A percentile compares a stretch with the other conserved stretches of the same genome.
phyloP scores from a whole-genome alignment of 1,140 invertebrate species.

The Macrostomum lignano region DNA sequence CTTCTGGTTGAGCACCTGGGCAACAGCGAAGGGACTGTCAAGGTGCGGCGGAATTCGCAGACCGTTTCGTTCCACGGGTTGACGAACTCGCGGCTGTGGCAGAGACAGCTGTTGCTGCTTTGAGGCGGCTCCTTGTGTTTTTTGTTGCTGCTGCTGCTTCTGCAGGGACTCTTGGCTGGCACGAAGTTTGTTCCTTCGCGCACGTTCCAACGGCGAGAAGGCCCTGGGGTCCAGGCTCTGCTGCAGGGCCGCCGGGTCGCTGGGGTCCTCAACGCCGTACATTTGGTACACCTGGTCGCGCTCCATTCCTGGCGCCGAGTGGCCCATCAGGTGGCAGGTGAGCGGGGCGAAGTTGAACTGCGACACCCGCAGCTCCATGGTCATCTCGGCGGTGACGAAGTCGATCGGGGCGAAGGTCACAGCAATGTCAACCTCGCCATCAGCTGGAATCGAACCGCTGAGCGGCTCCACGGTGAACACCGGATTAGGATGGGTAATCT shows the following conservation, averaged over 20 bases:
- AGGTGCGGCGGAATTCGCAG: too few species aligned
- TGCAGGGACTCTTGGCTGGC: too few species aligned
- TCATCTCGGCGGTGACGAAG: conserved; percentile 20
- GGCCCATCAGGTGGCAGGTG: conserved; percentile 19
- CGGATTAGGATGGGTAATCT: conserved; percentile 16
- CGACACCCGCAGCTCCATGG: conserved; percentile 19
- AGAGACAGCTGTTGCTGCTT: too few species aligned
- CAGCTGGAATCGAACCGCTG: conserved; percentile 20
- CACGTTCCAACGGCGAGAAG: conserved; percentile 16
- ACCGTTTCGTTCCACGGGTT: too few species aligned
- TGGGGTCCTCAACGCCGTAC: too few species aligned
- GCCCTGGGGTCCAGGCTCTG: conserved; percentile 13
- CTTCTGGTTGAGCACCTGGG: too few species aligned
- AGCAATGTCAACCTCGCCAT: conserved; percentile 15
- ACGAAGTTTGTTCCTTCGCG: too few species aligned
- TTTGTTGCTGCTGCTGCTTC: too few species aligned
- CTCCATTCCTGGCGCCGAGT: conserved; percentile 17
- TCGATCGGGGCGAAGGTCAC: conserved; percentile 23
- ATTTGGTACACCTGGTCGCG: too few species aligned
- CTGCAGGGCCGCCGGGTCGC: not conserved
- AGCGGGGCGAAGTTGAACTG: conserved; percentile 24
- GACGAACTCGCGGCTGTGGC: too few species aligned
- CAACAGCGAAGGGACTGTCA: too few species aligned
- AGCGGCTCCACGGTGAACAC: conserved; percentile 21
- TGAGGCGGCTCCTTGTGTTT: too few species aligned